phyloP scores from a whole-genome alignment of 1,140 invertebrate genomes.

The Meloidogyne floridensis region DNA sequence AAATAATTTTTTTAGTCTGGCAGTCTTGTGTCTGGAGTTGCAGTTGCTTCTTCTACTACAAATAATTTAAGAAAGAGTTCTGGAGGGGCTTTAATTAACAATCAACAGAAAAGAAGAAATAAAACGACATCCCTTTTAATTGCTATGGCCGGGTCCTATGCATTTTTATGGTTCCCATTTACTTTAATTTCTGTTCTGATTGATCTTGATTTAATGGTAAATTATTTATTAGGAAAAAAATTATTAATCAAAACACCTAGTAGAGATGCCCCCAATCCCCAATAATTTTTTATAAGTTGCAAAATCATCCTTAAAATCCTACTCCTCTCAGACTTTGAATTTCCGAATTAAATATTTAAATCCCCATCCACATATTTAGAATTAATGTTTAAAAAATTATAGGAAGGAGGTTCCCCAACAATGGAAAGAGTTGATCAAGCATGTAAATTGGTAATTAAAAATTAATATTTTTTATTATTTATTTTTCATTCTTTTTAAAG shows the following conservation, averaged over 20 bases:
- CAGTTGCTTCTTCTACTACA: not conserved
- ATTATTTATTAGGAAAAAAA: not conserved
- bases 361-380: no score
- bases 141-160: constrained; percentile 63
- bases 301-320: no score
- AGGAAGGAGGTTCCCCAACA: constrained; percentile 53
- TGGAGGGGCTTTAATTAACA: constrained; percentile 35
- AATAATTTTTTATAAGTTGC: no score
- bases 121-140: constrained; percentile 57
- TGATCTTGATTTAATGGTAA: constrained; percentile 49
- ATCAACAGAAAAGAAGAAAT: constrained; percentile 46
- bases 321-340: no score
- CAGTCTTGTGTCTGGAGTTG: constrained; percentile 13
- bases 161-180: constrained; percentile 63
- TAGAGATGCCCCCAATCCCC: no score
- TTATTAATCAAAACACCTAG: no score
- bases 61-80: constrained; percentile 25
- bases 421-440: constrained; percentile 62
- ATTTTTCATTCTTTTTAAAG: not conserved
- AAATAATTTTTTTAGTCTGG: not conserved
- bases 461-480: not conserved
- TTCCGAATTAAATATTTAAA: no score
- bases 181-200: constrained; percentile 60
- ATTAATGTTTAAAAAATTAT: constrained; percentile 17
- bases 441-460: constrained; percentile 51